phyloP scores from a whole-genome alignment of 1,140 invertebrate genomes.

The Dendrolimus punctatus region DNA sequence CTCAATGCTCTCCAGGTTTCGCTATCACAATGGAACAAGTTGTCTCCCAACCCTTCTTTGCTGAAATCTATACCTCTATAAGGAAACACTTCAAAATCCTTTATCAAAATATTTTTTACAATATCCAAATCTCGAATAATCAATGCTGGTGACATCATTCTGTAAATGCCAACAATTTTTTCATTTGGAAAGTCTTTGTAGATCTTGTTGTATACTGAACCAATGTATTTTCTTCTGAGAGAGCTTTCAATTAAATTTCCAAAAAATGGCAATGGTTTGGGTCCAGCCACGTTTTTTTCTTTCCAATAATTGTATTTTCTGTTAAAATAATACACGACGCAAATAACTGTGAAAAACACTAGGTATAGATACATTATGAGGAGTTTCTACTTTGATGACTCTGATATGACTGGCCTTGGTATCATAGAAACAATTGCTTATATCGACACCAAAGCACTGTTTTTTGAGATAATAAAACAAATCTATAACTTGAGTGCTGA shows the following conservation, averaged over 20 bases:
- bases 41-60: constrained; percentile 16
- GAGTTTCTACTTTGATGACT: too few relatives aligned
- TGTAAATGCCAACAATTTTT: constrained; percentile 10
- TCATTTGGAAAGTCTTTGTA: constrained; percentile 15
- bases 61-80: constrained; percentile 19
- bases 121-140: constrained; percentile 16
- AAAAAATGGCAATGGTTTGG: constrained; percentile 11
- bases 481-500: too few relatives aligned
- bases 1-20: constrained; percentile 70
- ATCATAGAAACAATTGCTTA: too few relatives aligned
- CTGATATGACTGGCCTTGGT: too few relatives aligned
- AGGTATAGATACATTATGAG: too few relatives aligned
- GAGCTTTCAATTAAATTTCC: constrained; percentile 12
- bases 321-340: constrained; percentile 6
- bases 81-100: constrained; percentile 18
- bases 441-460: too few relatives aligned
- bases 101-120: constrained; percentile 16
- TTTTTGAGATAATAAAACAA: too few relatives aligned
- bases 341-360: background rate
- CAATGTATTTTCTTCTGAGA: constrained; percentile 12
- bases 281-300: constrained; percentile 9
- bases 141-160: constrained; percentile 13
- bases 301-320: constrained; percentile 11
- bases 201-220: constrained; percentile 8
- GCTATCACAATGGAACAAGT: constrained; percentile 31